Evolutionary conservation across 2,113 vertebrate species (phyloP).

Genomic region (Ammodytes marinus): DNA sequence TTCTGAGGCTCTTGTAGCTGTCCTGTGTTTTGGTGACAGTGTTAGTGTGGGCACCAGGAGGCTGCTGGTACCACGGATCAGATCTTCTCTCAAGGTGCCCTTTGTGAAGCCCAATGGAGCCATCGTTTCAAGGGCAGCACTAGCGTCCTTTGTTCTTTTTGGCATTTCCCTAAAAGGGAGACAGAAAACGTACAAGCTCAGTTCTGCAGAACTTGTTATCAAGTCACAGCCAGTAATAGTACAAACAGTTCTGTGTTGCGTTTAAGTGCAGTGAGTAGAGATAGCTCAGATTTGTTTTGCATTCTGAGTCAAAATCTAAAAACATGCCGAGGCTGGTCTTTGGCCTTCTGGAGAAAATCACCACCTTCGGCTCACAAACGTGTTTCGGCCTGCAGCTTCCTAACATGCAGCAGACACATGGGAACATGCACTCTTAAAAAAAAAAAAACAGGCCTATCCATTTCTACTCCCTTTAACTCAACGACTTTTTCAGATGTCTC

Average conservation of each 20-base stretch:
- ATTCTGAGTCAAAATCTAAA: conserved; percentile 3
- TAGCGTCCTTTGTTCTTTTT: conserved; percentile 98
- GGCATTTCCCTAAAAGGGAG: conserved; percentile 89
- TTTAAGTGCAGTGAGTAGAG: conserved; percentile 18
- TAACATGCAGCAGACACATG: conserved; percentile 33
- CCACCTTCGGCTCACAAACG: conserved; percentile 43
- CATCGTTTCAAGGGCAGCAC: conserved; percentile 36
- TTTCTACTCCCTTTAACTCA: conserved; percentile 41
- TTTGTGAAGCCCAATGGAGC: conserved; percentile 48
- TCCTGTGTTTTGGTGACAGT: conserved; percentile 51
- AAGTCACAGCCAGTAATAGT: neutral
- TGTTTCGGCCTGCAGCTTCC: conserved; percentile 62
- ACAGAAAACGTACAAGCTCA: neutral
- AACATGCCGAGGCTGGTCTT: conserved; percentile 57
- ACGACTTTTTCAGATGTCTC: conserved; percentile 66
- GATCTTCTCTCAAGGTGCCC: conserved; percentile 28
- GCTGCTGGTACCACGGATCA: conserved; percentile 39
- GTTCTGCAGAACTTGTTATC: neutral
- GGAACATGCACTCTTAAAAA: conserved; percentile 42
- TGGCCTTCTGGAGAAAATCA: conserved; percentile 51
- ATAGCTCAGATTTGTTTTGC: neutral
- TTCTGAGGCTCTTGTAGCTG: conserved; percentile 33
- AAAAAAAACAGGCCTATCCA: conserved; percentile 23
- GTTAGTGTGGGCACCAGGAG: conserved; percentile 48
- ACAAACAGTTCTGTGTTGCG: neutral